Conservation (phyloP, 2,113 vertebrate genomes). For the Tympanuchus pallidicinctus region DNA sequence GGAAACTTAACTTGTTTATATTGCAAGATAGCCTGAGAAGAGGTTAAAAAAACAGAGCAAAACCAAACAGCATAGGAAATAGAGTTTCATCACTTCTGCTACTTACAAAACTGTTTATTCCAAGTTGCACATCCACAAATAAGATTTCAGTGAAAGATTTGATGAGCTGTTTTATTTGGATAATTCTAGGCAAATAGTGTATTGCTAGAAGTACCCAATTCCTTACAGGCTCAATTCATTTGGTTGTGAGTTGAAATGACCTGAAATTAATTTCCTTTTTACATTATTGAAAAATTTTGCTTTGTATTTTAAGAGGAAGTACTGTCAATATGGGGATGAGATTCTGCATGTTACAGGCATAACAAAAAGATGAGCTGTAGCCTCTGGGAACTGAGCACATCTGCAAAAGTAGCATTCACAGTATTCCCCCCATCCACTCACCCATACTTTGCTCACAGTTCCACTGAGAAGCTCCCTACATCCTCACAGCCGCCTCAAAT, state of each 20-base stretch:
- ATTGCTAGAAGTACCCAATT: not conserved
- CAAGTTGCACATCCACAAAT: not conserved
- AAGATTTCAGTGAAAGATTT: not conserved
- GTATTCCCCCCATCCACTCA: not conserved
- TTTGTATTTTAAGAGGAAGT: constrained; percentile 1
- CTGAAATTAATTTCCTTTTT: constrained; percentile 22
- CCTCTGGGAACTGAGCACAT: not conserved
- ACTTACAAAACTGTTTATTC: not conserved
- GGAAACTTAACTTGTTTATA: not conserved
- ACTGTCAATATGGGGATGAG: not conserved
- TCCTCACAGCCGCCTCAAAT: not conserved
- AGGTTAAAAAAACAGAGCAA: not conserved
- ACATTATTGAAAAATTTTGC: not conserved
- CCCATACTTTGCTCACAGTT: not conserved
- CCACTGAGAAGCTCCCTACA: not conserved
- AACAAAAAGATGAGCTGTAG: not conserved
- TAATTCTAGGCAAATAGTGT: not conserved
- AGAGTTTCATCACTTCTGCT: not conserved
- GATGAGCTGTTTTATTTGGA: not conserved
- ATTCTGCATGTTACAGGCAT: not conserved
- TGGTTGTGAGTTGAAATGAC: not conserved
- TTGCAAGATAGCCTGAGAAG: not conserved
- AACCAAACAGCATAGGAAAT: not conserved
- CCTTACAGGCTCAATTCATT: not conserved
- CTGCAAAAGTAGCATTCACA: not conserved